Conservation (phyloP, 2,888 invertebrate genomes). For the Andrena minutula region DNA sequence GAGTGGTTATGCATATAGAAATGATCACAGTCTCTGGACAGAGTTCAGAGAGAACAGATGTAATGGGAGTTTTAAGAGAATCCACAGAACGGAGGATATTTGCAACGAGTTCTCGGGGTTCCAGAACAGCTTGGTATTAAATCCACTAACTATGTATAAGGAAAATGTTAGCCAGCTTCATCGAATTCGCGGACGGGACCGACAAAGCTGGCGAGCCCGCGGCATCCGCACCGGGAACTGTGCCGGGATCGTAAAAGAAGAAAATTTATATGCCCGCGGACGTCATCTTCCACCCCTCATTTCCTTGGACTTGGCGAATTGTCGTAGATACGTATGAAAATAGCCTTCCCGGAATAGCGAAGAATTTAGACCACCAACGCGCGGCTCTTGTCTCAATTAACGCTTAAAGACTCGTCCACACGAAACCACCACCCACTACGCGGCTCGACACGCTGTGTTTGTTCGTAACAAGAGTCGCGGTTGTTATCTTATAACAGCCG, state of each 20-base stretch:
- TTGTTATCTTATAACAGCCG: constrained; percentile 66
- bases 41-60: too few species aligned
- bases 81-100: too few species aligned
- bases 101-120: too few species aligned
- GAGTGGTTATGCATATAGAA: background rate
- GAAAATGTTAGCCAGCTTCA: background rate
- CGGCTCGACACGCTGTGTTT: constrained; percentile 62
- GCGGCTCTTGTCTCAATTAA: constrained; percentile 76
- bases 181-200: background rate
- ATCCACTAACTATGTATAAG: background rate
- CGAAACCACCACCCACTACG: constrained; percentile 72
- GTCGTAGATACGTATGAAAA: constrained; percentile 74
- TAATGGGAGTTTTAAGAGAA: too few species aligned
- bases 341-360: constrained; percentile 77
- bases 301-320: constrained; percentile 73
- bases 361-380: constrained; percentile 79
- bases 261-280: constrained; percentile 59
- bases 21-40: too few species aligned
- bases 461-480: constrained; percentile 65
- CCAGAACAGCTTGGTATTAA: too few species aligned
- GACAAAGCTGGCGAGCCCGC: background rate
- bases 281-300: constrained; percentile 69
- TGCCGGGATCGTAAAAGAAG: constrained; percentile 45
- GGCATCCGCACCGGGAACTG: background rate
- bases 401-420: constrained; percentile 73